These are phyloP conservation scores for Heliconius nattereri DNA, from an alignment of 1,140 invertebrate genomes.

Conservation along the genomic window DNA sequence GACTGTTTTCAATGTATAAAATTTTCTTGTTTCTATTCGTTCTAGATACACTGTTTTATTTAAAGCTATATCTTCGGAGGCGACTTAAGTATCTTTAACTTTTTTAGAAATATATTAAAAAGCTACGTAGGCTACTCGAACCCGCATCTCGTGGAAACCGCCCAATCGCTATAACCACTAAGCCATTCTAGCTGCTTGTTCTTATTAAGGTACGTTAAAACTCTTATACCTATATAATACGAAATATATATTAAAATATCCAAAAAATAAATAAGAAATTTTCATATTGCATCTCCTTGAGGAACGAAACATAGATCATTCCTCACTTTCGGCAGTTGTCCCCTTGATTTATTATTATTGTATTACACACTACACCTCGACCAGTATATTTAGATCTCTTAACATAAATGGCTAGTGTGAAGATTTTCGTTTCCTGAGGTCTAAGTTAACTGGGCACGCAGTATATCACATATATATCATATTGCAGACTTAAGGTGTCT, in stretches of 20 bases:
- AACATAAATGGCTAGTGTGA: constrained; percentile 9
- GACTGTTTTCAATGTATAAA: neutral
- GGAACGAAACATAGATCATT: constrained; percentile 52
- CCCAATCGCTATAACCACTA: no score
- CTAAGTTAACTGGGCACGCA: constrained; percentile 39
- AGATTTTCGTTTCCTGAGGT: constrained; percentile 25
- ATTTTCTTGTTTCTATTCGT: neutral
- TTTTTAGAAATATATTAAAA: neutral
- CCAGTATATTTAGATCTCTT: constrained; percentile 42
- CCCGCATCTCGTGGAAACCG: no score
- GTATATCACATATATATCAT: constrained; percentile 45
- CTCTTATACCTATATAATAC: no score
- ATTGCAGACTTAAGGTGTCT: constrained; percentile 38
- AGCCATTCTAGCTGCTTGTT: no score
- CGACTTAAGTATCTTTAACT: neutral
- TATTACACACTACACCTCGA: constrained; percentile 45
- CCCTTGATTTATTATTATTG: constrained; percentile 61
- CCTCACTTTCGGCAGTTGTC: constrained; percentile 59
- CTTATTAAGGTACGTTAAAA: no score
- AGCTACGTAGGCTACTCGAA: no score
- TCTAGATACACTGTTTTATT: neutral
- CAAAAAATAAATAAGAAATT: neutral
- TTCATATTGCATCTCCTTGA: constrained; percentile 14
- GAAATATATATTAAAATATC: neutral
- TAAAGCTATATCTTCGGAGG: neutral